Base-by-base conservation (phyloP, 2,113 vertebrate genomes). In the Connochaetes taurinus region DNA sequence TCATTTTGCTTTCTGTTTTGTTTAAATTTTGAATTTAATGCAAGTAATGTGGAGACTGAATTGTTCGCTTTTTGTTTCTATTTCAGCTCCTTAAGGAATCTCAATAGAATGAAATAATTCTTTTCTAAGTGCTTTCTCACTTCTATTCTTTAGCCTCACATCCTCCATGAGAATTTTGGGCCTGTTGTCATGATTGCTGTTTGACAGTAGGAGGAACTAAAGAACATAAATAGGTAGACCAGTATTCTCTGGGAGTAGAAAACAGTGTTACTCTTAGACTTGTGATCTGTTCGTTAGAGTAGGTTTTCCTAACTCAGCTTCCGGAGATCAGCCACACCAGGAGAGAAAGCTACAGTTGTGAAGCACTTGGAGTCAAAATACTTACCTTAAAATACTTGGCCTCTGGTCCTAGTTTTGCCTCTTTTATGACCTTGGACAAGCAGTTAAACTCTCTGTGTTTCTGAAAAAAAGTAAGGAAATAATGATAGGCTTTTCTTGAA, bases 1-100 rank as follows among this genome's bases (percentile, higher is more conserved):
- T 90, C 80, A 50, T 83, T 89, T 95, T 88, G 21, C 29, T 71
- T 97, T 94, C 85, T 53, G 13, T 47, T 93, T 97, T 94, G 15
- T 87, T 94, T 88, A 96, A 76, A 82, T 76, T 81, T 94, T 91
- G 45, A 93, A 64, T 90, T 96, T 94, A 81, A 90, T 96, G n/a
- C 85, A 91, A 88, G 29, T 82, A 96, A 67, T 86, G 29, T 80
- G 40, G 58, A 95, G 15, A 21, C 53, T 94, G 45, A 88, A 87
- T 90, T 95, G 29, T 92, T 95, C 86, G 71, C 45, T 97, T 97
- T 82, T 45, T 95, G 43, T 40, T 40, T 91, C 33, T 90, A 78
- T 74, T 87, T 10, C 29, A 95, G 6, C 64, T 95, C 45, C 52
- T 91, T 96, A 91, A 90, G 91, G 29, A 40, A 86, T 95, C 27